Evolutionary conservation across 2,113 vertebrate genomes (phyloP), one percentile per base, ranked within the genome.

Genomic region (Oreamnos americanus): DNA sequence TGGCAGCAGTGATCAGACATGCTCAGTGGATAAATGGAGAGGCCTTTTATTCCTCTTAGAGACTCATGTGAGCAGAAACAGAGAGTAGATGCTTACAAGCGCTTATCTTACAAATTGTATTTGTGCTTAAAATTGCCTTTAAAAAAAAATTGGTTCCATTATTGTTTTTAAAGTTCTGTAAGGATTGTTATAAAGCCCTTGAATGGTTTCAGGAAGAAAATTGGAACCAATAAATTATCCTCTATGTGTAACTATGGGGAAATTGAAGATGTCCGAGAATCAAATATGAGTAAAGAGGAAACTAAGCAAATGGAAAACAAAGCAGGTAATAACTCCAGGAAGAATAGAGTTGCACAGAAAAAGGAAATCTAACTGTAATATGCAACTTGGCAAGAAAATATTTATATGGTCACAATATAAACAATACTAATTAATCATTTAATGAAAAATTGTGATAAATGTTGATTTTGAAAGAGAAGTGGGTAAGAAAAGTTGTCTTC

Each of bases 121-220:
- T 39, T 58, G 57, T 93, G 45, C 47, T 49, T 45, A 60, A 90
- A 51, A 79, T 17, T 57, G 83, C 36, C 23, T 39, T 91, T 58
- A 2, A 14, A 64, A 47, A 45, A 19, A 60, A 95, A 67, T 25
- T 49, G 94, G 55, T 85, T 51, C 64, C 53, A 8, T 49, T 36
- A 58, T 47, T 87, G 53, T 19, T 93, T 76, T 76, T 62, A 58
- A n/a, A 86, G 84, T 14, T 4, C 2, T 14, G 19, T 13, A 1
- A 6, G 53, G 7, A 11, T 74, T 71, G 9, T 93, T 84, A 26
- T 78, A 88, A 94, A 45, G 45, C 39, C 53, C 47, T 62, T 30
- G 30, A 92, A 96, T 55, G 7, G 33, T 51, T 93, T 58, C 58
- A 39, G 51, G 89, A 92, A 92, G 83, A 60, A 88, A 83, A 90